Percentiles rank a stretch among this genome's conserved stretches.
Conservation (phyloP, 2,888 invertebrate species). For the Drosophila pullipes region DNA sequence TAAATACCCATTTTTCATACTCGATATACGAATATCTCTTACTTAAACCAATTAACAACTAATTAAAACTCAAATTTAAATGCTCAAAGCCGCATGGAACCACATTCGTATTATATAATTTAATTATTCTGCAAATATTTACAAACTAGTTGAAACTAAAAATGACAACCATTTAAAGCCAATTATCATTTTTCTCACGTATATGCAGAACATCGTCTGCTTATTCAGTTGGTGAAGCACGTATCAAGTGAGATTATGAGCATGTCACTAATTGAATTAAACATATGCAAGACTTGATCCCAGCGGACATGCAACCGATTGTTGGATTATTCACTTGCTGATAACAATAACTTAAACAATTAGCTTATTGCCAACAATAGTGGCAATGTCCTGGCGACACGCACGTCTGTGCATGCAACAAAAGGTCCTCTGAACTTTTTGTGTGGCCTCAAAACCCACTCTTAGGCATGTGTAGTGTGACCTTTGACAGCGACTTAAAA, state of each 20-base stretch:
- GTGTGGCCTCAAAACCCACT: slow-evolving; percentile 50
- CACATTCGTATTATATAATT: background rate
- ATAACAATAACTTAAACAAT: slow-evolving; percentile 62
- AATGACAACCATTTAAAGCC: slow-evolving; percentile 7
- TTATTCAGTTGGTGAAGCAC: slow-evolving; percentile 43
- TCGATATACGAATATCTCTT: background rate
- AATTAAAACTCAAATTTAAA: background rate
- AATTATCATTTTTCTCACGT: slow-evolving; percentile 30
- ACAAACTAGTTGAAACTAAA: background rate
- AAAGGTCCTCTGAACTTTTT: slow-evolving; percentile 56
- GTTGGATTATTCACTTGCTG: slow-evolving; percentile 41
- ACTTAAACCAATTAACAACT: background rate
- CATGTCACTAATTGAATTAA: slow-evolving; percentile 67
- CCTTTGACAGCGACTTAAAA: slow-evolving; percentile 65
- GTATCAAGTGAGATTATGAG: slow-evolving; percentile 50
- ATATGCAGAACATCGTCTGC: slow-evolving; percentile 3
- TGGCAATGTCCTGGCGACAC: slow-evolving; percentile 48
- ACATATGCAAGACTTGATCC: slow-evolving; percentile 45
- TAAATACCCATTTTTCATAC: background rate
- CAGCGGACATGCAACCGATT: slow-evolving; percentile 45
- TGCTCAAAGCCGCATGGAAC: no score
- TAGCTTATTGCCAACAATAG: slow-evolving; percentile 43
- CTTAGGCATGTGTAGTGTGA: slow-evolving; percentile 51
- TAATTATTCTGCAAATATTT: background rate
- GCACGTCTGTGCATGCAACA: slow-evolving; percentile 49